Evolutionary conservation across 2,113 vertebrate species (phyloP).

Genomic region (Oryzias curvinotus): DNA sequence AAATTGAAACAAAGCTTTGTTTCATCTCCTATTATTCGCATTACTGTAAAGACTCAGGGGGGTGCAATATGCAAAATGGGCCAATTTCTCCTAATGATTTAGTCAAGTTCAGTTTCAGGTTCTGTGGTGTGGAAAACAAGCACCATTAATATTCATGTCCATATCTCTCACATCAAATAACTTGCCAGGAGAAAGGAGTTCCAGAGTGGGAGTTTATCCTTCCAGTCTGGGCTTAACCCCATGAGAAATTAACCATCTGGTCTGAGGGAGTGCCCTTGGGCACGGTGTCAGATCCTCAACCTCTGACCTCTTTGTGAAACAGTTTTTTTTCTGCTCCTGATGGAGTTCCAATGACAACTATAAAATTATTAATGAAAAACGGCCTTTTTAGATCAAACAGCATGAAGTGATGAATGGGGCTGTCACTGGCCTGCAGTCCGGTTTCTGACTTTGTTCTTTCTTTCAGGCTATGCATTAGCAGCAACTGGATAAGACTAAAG

Average conservation of each 20-base stretch:
- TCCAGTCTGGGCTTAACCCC: constrained; percentile 13
- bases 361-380: constrained; percentile 58
- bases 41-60: constrained; percentile 26
- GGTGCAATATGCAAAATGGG: background rate
- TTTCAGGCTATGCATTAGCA: constrained; percentile 42
- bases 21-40: constrained; percentile 20
- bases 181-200: background rate
- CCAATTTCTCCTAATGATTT: constrained; percentile 18
- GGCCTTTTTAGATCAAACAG: constrained; percentile 58
- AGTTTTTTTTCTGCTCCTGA: constrained; percentile 13
- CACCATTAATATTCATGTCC: constrained; percentile 55
- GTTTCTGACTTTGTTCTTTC: background rate
- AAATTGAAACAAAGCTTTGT: constrained; percentile 31
- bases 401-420: constrained; percentile 51
- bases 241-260: constrained; percentile 37
- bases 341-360: constrained; percentile 16
- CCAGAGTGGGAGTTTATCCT: constrained; percentile 8
- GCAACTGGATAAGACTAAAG: constrained; percentile 20
- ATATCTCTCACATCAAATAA: constrained; percentile 54
- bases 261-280: constrained; percentile 19
- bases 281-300: constrained; percentile 17
- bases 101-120: constrained; percentile 43
- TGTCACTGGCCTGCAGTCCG: constrained; percentile 24
- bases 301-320: constrained; percentile 29
- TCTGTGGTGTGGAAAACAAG: constrained; percentile 28